Percentiles rank a stretch among this genome's conserved stretches.
phyloP scores from a whole-genome alignment of 2,888 invertebrate species.

The Heliconius ismenius region DNA sequence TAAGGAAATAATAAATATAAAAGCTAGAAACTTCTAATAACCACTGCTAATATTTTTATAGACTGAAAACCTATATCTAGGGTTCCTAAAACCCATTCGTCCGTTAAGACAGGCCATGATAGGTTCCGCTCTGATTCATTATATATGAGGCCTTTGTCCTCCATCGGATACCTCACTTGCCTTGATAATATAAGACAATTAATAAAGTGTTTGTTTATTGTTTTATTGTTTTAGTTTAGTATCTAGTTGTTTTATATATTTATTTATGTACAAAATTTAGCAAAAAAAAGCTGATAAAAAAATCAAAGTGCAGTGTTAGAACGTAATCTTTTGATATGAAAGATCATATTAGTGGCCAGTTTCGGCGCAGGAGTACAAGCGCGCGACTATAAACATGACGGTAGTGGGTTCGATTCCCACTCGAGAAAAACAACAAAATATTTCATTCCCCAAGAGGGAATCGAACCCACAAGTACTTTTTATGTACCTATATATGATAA shows the following conservation, averaged over 20 bases:
- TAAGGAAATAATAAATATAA: neutral
- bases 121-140: conserved; percentile 42
- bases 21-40: conserved; percentile 1
- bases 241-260: neutral
- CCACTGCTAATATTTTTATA: neutral
- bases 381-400: no score
- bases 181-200: conserved; percentile 28
- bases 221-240: conserved; percentile 2
- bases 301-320: no score
- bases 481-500: neutral
- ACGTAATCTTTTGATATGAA: no score
- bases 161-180: conserved; percentile 32
- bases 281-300: no score
- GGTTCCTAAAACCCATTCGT: conserved; percentile 36
- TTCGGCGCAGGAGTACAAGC: no score
- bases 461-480: no score
- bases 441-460: no score
- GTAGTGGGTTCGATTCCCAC: no score
- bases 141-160: conserved; percentile 38
- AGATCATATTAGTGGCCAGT: no score
- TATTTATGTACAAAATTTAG: neutral
- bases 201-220: conserved; percentile 20
- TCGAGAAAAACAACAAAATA: no score
- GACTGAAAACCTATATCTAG: conserved; percentile 34
- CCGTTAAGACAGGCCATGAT: conserved; percentile 37